Evolutionary conservation across 2,113 vertebrate genomes (phyloP).

Genomic region (Grallaria varia): DNA sequence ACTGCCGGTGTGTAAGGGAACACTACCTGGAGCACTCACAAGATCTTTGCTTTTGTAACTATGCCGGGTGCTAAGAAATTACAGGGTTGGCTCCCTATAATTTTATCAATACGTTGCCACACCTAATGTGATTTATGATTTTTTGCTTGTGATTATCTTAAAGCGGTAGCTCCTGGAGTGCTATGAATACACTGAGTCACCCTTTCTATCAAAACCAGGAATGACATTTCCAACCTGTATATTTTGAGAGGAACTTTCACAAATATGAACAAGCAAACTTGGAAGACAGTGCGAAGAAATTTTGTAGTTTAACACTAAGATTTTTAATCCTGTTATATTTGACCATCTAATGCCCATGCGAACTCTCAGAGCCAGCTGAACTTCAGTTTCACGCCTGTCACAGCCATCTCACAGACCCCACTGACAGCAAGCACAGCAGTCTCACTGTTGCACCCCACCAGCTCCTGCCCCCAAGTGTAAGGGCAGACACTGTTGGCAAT

Average conservation of each 20-base stretch:
- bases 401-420: not conserved
- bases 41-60: not conserved
- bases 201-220: not conserved
- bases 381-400: not conserved
- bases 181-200: not conserved
- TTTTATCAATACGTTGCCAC: constrained; percentile 34
- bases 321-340: not conserved
- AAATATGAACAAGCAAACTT: not conserved
- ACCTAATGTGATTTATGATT: constrained; percentile 32
- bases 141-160: constrained; percentile 4
- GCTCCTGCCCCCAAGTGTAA: not conserved
- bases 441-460: not conserved
- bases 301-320: not conserved
- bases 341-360: not conserved
- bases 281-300: not conserved
- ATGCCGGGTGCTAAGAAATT: not conserved
- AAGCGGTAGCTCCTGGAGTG: not conserved
- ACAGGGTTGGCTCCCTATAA: constrained; percentile 32
- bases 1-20: not conserved
- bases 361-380: not conserved
- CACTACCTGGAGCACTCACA: not conserved
- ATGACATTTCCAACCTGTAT: rapidly evolving
- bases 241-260: not conserved
- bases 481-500: not conserved
- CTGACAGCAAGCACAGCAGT: not conserved